A percentile compares a stretch with the other conserved stretches of the same genome.
phyloP scores from a whole-genome alignment of 2,888 invertebrate species.

The Crossocerus cetratus region DNA sequence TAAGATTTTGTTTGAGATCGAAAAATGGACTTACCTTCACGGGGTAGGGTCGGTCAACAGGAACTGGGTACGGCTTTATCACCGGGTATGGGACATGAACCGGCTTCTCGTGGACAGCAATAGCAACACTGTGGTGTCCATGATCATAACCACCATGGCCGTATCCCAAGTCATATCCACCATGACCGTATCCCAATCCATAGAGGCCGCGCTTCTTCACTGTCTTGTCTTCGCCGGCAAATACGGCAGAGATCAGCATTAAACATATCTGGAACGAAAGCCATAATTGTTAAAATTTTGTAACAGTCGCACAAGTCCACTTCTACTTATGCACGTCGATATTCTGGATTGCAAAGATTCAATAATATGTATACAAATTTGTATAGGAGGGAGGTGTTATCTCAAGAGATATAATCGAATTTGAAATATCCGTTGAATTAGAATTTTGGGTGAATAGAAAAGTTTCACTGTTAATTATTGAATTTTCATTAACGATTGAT shows the following conservation, averaged over 20 bases:
- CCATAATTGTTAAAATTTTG: neutral
- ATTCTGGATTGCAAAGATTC: too few relatives aligned
- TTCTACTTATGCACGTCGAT: too few relatives aligned
- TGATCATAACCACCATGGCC: conserved; percentile 53
- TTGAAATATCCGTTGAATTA: too few relatives aligned
- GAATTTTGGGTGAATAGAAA: too few relatives aligned
- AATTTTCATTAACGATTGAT: too few relatives aligned
- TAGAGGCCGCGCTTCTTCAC: conserved; percentile 69
- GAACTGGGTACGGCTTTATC: conserved; percentile 76
- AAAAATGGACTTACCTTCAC: conserved; percentile 68
- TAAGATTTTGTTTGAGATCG: too few relatives aligned
- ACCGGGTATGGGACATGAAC: conserved; percentile 78
- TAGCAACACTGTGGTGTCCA: conserved; percentile 34
- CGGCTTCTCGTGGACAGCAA: conserved; percentile 73
- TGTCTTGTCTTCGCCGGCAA: conserved; percentile 70
- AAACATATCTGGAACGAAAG: conserved; percentile 74
- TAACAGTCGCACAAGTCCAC: too few relatives aligned
- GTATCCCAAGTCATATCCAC: conserved; percentile 32
- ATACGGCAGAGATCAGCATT: conserved; percentile 75
- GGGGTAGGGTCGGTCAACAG: conserved; percentile 78
- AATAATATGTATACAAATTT: too few relatives aligned
- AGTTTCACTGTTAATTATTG: too few relatives aligned
- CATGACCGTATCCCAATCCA: conserved; percentile 53
- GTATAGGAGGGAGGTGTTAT: too few relatives aligned
- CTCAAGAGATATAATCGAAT: too few relatives aligned